Conservation (phyloP, 2,888 invertebrate species). For the Magallana nippona region DNA sequence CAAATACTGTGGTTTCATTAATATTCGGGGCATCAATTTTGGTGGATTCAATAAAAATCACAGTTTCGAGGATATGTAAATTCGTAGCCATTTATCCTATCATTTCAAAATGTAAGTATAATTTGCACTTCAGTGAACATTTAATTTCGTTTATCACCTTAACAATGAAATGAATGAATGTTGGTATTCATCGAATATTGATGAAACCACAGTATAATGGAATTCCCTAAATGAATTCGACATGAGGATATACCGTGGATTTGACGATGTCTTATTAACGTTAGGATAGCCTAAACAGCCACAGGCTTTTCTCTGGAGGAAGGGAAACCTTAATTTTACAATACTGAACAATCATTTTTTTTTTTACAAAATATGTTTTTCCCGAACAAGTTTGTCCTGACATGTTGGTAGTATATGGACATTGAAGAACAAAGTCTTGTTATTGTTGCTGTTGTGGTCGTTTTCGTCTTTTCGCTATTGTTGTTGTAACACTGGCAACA, state of each 20-base stretch:
- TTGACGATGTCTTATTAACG: conserved; percentile 47
- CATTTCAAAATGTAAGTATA: too few species aligned
- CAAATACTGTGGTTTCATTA: too few species aligned
- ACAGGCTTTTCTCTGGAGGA: conserved; percentile 49
- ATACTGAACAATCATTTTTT: background rate
- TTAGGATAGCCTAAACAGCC: conserved; percentile 56
- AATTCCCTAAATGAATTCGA: too few species aligned
- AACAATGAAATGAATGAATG: too few species aligned
- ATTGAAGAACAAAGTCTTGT: conserved; percentile 4
- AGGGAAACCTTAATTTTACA: conserved; percentile 26
- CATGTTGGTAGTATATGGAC: conserved; percentile 17
- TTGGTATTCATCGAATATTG: too few species aligned
- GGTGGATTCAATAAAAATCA: too few species aligned
- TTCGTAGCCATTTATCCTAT: too few species aligned
- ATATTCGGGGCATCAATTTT: too few species aligned
- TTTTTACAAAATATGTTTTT: conserved; percentile 30
- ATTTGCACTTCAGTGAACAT: too few species aligned
- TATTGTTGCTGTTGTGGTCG: background rate
- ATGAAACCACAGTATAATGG: too few species aligned
- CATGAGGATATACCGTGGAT: conserved; percentile 32
- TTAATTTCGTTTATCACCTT: too few species aligned
- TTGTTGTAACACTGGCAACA: background rate
- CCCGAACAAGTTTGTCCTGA: conserved; percentile 12
- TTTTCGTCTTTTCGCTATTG: background rate
- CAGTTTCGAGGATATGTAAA: too few species aligned